Conservation (phyloP, 2,113 vertebrate species). For the Telmatochromis bifrenatus region DNA sequence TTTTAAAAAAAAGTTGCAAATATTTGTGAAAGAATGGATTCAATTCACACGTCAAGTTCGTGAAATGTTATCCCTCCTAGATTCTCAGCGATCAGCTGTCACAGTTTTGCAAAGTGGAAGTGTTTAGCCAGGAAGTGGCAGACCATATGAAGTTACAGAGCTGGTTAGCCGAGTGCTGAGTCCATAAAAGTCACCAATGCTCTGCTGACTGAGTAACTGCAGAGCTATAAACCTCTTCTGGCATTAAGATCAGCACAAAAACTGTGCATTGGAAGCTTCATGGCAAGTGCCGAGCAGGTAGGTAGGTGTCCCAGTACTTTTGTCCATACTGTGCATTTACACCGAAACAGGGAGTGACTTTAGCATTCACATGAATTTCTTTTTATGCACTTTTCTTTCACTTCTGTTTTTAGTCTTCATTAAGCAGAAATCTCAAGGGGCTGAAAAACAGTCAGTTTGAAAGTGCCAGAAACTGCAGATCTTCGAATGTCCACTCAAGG, state of each 20-base stretch:
- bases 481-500: not conserved
- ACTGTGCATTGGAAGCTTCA: not conserved
- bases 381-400: not conserved
- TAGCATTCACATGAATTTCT: not conserved
- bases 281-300: not conserved
- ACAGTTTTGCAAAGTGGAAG: not conserved
- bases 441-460: not conserved
- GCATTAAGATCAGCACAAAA: not conserved
- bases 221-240: not conserved
- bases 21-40: not conserved
- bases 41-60: not conserved
- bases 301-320: not conserved
- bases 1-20: not conserved
- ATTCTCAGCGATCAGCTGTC: not conserved
- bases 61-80: not conserved
- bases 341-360: not conserved
- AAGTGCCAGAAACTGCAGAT: not conserved
- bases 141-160: not conserved
- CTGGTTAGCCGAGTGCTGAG: not conserved
- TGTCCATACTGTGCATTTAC: not conserved
- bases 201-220: not conserved
- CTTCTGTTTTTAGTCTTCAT: not conserved
- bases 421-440: not conserved
- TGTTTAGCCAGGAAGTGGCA: not conserved
- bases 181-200: not conserved